Evolutionary conservation across 2,888 invertebrate species (phyloP).

Genomic region (Tetranychus truncatus): DNA sequence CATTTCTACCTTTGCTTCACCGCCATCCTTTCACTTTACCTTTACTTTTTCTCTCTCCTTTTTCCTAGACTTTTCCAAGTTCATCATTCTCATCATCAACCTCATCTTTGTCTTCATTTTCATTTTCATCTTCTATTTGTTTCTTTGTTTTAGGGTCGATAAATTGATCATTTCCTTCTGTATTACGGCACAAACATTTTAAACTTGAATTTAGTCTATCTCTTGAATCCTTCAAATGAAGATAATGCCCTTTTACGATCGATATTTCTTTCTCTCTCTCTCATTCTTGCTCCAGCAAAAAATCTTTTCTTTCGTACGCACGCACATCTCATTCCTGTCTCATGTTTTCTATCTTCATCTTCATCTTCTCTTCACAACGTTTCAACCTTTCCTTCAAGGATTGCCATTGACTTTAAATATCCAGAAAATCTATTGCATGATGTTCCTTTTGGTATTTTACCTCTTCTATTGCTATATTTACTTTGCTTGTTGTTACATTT

Average conservation of each 20-base stretch:
- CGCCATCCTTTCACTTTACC: not conserved
- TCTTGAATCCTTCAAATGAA: not conserved
- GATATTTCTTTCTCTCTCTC: constrained; percentile 4
- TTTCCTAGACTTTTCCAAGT: not conserved
- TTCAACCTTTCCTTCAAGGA: not conserved
- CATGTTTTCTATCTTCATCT: not conserved
- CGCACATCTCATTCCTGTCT: not conserved
- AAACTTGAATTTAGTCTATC: too few relatives aligned
- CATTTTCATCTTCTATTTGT: not conserved
- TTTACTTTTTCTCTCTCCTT: not conserved
- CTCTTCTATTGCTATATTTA: too few relatives aligned
- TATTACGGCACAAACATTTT: too few relatives aligned
- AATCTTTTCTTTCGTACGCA: not conserved
- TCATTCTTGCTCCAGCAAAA: not conserved
- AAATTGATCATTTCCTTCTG: not conserved
- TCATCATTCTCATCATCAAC: too few relatives aligned
- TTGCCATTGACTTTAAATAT: not conserved
- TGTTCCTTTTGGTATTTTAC: too few relatives aligned
- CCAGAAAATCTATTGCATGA: not conserved
- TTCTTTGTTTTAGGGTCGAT: not conserved
- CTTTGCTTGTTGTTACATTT: too few relatives aligned
- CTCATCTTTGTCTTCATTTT: not conserved
- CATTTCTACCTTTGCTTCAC: not conserved
- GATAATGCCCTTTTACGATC: not conserved
- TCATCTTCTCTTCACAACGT: not conserved